Conservation (phyloP, 2,113 vertebrate genomes). For the Aegotheles bennettii region DNA sequence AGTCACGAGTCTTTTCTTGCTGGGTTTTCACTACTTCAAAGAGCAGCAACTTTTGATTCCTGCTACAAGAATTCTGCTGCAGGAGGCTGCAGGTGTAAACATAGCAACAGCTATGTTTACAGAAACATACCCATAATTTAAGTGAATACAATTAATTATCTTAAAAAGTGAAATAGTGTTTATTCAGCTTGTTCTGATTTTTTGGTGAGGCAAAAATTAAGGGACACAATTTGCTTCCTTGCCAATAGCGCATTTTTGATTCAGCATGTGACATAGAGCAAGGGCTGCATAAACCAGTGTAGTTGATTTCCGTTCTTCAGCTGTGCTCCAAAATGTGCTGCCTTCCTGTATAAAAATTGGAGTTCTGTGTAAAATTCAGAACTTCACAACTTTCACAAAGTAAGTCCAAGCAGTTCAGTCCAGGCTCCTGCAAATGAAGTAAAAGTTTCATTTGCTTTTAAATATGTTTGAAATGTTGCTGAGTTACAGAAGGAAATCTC, state of each 20-base stretch:
- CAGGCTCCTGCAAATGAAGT: background rate
- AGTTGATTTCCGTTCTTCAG: background rate
- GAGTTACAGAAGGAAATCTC: background rate
- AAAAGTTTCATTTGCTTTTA: background rate
- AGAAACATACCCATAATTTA: background rate
- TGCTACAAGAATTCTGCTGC: background rate
- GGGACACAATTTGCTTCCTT: background rate
- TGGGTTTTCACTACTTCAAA: background rate
- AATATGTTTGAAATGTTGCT: background rate
- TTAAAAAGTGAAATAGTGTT: background rate
- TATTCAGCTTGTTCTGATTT: background rate
- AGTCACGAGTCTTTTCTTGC: slow-evolving; percentile 57
- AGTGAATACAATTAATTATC: background rate
- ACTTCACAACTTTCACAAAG: background rate
- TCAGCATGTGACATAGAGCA: background rate
- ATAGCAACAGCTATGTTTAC: background rate
- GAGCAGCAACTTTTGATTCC: slow-evolving; percentile 59
- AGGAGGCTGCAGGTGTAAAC: background rate
- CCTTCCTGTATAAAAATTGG: background rate
- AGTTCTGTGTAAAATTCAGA: background rate
- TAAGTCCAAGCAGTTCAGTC: background rate
- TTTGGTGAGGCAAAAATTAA: background rate
- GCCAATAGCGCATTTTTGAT: background rate
- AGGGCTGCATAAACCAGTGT: background rate
- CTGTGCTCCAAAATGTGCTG: background rate